phyloP scores from a whole-genome alignment of 2,888 invertebrate species.

The Lampropteryx suffumata region DNA sequence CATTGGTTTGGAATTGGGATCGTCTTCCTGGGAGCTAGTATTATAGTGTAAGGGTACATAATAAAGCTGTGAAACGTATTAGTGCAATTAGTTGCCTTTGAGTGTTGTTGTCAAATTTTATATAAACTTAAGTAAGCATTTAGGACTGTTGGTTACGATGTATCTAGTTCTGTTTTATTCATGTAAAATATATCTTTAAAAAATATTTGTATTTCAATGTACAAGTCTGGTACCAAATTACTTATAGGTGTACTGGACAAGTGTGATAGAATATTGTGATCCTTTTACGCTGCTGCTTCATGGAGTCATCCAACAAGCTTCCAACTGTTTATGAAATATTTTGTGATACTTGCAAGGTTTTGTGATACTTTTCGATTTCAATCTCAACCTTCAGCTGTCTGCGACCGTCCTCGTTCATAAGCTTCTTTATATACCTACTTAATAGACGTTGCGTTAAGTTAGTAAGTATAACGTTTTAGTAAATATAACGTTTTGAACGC shows the following conservation, averaged over 20 bases:
- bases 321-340: too few relatives aligned
- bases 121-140: constrained; percentile 31
- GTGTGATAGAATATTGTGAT: constrained; percentile 5
- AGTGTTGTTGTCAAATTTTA: constrained; percentile 53
- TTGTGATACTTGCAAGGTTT: too few relatives aligned
- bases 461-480: too few relatives aligned
- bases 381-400: too few relatives aligned
- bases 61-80: constrained; percentile 51
- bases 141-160: constrained; percentile 29
- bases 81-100: constrained; percentile 65
- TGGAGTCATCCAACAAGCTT: background rate
- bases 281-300: background rate
- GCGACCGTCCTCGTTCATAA: too few relatives aligned
- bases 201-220: constrained; percentile 28
- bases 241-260: background rate
- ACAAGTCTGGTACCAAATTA: background rate
- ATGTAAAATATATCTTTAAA: constrained; percentile 32
- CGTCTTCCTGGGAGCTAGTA: constrained; percentile 45
- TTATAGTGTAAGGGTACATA: constrained; percentile 47
- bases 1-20: constrained; percentile 26
- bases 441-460: too few relatives aligned
- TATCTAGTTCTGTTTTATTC: constrained; percentile 40
- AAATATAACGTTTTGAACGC: too few relatives aligned
- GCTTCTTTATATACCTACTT: too few relatives aligned
- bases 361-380: too few relatives aligned